These are phyloP conservation scores for Eleginops maclovinus DNA, from an alignment of 2,113 vertebrate species.

Conservation along the genomic window DNA sequence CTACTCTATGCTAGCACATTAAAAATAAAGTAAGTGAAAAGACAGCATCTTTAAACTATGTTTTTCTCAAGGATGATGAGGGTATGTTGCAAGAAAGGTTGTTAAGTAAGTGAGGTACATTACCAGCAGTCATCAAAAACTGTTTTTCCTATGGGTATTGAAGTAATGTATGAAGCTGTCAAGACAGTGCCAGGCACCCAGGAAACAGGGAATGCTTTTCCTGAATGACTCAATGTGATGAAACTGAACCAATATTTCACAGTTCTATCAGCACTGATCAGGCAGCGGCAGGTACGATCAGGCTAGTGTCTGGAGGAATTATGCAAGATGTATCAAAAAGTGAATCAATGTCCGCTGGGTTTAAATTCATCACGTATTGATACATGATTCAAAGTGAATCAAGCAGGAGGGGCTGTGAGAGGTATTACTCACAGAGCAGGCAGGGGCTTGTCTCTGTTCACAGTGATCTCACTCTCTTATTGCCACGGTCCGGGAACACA, in stretches of 20 bases:
- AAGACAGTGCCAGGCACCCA: slow-evolving; percentile 7
- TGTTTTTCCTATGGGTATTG: not conserved
- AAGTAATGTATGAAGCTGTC: not conserved
- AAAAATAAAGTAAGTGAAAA: slow-evolving; percentile 12
- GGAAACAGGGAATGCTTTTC: not conserved
- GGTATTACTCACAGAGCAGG: slow-evolving; percentile 46
- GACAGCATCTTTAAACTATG: not conserved
- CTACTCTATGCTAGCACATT: not conserved
- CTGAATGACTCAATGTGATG: slow-evolving; percentile 3
- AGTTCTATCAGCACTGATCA: slow-evolving; percentile 1
- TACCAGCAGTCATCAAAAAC: not conserved
- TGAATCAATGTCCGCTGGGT: slow-evolving; percentile 41
- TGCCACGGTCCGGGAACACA: not conserved
- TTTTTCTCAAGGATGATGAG: slow-evolving; percentile 5
- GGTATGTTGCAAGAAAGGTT: slow-evolving; percentile 26
- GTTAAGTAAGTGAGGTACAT: not conserved
- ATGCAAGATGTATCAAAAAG: slow-evolving; percentile 9
- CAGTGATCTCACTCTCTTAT: slow-evolving; percentile 4
- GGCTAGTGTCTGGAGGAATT: slow-evolving; percentile 11
- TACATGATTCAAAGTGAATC: slow-evolving; percentile 70
- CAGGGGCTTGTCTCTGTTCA: slow-evolving; percentile 50
- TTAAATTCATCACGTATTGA: slow-evolving; percentile 32
- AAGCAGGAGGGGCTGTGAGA: slow-evolving; percentile 43
- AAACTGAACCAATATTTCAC: slow-evolving; percentile 3
- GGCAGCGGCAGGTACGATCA: slow-evolving; percentile 17